Base-by-base conservation (phyloP, 2,113 vertebrate species). In the Irena cyanogastra region DNA sequence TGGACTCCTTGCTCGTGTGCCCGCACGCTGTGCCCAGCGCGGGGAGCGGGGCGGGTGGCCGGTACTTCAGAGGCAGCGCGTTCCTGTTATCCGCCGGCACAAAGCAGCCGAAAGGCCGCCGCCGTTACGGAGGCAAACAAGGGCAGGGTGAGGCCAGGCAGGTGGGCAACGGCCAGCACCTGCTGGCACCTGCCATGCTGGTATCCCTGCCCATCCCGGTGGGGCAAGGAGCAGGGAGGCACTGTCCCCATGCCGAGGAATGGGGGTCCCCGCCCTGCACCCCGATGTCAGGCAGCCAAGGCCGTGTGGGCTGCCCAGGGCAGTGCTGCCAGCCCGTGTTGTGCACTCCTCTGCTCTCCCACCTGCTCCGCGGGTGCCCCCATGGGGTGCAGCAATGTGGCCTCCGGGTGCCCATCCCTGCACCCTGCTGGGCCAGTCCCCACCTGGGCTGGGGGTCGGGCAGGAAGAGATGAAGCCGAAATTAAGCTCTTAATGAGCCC, bases 401-500 rank as follows among this genome's bases (percentile, higher is more conserved):
- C 53, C 76, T 64, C 11, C 0, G 16, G 74, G n/a, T 42, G n/a
- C 37, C 50, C 63, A 28, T 74, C 77, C 54, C 59, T 56, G 68
- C 78, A 26, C 54, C 76, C 74, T 68, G 72, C 89, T 56, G 72
- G 33, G 68, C 30, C 52, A 27, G 59, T 82, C 63, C 89, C 37
- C 86, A 86, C 80, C 91, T 90, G 74, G 89, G 52, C 50, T 71
- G 60, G 87, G 92, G 64, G 84, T 37, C 7, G 3, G 64, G 57
- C 83, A 93, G 96, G 94, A 91, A 94, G 93, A 77, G 65, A 81
- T 12, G 61, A 79, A 82, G 76, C 91, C 91, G 50, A 95, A 94
- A 98, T 97, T 97, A 97, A 98, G 98, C 97, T 96, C 95, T 97
- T 98, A 98, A 98, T 97, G 94, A 98, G 82, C 87, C 82, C 0